Evolutionary conservation across 2,888 invertebrate species (phyloP), one percentile per base, ranked within the genome.

Genomic region (Leucozona laternaria): DNA sequence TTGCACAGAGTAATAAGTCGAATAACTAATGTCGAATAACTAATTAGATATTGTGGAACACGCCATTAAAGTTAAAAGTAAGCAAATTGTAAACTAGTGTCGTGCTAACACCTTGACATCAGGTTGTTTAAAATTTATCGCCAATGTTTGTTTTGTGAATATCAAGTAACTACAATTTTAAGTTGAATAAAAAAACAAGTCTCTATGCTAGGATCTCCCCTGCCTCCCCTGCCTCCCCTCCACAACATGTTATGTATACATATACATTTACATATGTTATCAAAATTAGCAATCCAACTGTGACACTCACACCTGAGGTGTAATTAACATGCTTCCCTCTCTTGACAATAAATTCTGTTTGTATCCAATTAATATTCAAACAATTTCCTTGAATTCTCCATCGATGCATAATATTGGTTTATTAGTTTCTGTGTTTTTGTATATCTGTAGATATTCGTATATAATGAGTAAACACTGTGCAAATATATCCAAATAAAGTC

Each of bases 311-410:
- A 73, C 58, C 60, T 45, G 28, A 34, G 58, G 50, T 72, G 57
- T 43, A 66, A 68, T 73, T 82, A 73, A 53, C 40, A 73, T 71
- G 37, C 20, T 15, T 31, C 3, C 7, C 20, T 20, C n/a, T 73
- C 13, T 22, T 11, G 37, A n/a, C 68, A 43, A 66, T 66, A 53
- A 79, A 77, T 68, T 77, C 43, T 58, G 68, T 58, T 66, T 77
- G 57, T 25, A 58, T 58, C 64, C 76, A 62, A 76, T 84, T 64
- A 84, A 71, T 70, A 79, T 75, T 79, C 79, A 71, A 76, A 76
- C 53, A 53, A 68, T 34, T 71, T 78, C 45, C 40, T 25, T 31
- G 13, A 17, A 43, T 28, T 34, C 4, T 43, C 31, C 53, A 68
- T 62, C 31, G 20, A 71, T 78, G 70, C 50, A 78, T 60, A 70